Base-by-base conservation (phyloP, 2,113 vertebrate genomes). In the Cyphomyrus plagiostoma region DNA sequence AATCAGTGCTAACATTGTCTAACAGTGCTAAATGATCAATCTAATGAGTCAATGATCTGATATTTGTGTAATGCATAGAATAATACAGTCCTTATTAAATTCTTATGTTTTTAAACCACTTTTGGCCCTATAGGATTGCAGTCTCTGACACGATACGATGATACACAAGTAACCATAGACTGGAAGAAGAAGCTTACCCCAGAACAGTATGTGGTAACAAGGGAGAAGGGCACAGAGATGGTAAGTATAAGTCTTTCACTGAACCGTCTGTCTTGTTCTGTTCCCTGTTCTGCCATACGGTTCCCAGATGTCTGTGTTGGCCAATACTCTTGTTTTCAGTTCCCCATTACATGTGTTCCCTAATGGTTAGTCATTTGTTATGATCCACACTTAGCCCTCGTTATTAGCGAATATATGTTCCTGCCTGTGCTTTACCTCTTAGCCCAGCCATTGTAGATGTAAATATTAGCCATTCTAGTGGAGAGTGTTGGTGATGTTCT, bases 131-230 rank as follows among this genome's bases (percentile, higher is more conserved):
- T 93, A 96, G 96, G 88, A 50, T 90, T 93, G 90, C 88, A 89
- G 21, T 96, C 95, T 70, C 92, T 96, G 62, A 96, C 94, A 10
- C 95, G 96, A 42, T 96, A 97, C 86, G 90, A 92, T 53, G 91
- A 96, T 93, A 93, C 85, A 4, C 85, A 26, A 35, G 21, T 88
- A 90, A 52, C 93, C 39, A 94, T 92, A 86, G 96, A 98, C 91
- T 99, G 98, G 98, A 94, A 96, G 85, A 97, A 96, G 93, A 98
- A 97, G 86, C 93, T 98, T 88, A 97, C 96, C 21, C 96, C 96
- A 0, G 98, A 98, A 87, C 96, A 98, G 83, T 98, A 97, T 93
- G 95, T 96, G 9, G 94, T 97, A 88, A 98, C 97, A 0, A 95
- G 96, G 92, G 96, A 97, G 91, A 98, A 95, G 84, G 98, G 96